These are phyloP conservation scores for Girardinichthys multiradiatus DNA, from an alignment of 2,113 vertebrate species.

Conservation along the genomic window DNA sequence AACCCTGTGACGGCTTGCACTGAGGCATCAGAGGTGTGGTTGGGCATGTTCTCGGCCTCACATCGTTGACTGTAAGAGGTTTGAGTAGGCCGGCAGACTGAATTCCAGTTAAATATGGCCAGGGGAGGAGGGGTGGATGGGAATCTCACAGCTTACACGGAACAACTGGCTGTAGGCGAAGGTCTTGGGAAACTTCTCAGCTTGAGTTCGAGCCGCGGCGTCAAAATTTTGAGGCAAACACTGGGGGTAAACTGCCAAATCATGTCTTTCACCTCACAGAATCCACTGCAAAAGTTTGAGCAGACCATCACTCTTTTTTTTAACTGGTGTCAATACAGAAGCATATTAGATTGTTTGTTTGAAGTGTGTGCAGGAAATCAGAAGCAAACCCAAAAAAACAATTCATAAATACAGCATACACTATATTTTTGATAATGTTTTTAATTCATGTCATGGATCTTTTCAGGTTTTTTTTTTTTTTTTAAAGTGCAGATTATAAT, in stretches of 20 bases:
- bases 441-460: not conserved
- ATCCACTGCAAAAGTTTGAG: slow-evolving; percentile 77
- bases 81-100: slow-evolving; percentile 46
- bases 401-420: not conserved
- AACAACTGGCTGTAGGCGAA: slow-evolving; percentile 48
- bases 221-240: slow-evolving; percentile 87
- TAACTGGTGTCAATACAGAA: slow-evolving; percentile 24
- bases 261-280: slow-evolving; percentile 74
- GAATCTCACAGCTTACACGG: slow-evolving; percentile 45
- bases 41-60: slow-evolving; percentile 52
- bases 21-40: slow-evolving; percentile 61
- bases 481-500: not conserved
- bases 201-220: slow-evolving; percentile 81
- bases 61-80: slow-evolving; percentile 39
- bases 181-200: slow-evolving; percentile 93
- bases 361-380: not conserved
- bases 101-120: slow-evolving; percentile 29
- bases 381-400: not conserved
- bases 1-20: slow-evolving; percentile 62
- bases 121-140: slow-evolving; percentile 35
- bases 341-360: slow-evolving; percentile 6
- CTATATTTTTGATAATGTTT: not conserved
- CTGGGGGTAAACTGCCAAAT: slow-evolving; percentile 85
- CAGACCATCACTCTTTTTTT: slow-evolving; percentile 30
- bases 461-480: not conserved